Evolutionary conservation across 2,888 invertebrate genomes (phyloP), one percentile per base, ranked within the genome.

Genomic region (Leptopterna dolabrata): DNA sequence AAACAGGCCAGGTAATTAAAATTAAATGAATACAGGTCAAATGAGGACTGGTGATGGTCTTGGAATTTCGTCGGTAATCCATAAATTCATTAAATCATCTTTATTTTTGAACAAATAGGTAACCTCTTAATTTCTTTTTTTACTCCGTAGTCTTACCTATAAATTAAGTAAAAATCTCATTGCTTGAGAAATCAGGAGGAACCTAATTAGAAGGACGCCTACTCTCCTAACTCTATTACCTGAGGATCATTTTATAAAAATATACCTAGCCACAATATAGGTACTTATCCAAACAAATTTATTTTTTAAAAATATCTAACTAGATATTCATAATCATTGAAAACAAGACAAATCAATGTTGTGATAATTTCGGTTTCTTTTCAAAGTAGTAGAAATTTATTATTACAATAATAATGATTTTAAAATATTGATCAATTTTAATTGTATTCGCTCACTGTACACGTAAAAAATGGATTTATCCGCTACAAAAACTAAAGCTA

Each of bases 331-430:
- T 88, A 89, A 89, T 89, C 89, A 89, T 80, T 76, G 89, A 80
- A 89, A 89, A 89, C 84, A 80, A 89, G 89, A 89, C 88, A 88
- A 89, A 89, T 89, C 89, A 89, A 83, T 86, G 71, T 86, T 88
- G 88, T 88, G 87, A 87, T 89, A 89, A 71, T 36, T 84, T 16
- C 13, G 13, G 45, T 85, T 83, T 70, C 43, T 6, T 71, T 85
- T 30, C 71, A 13, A 43, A 55, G 7, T 55, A 51, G 55, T 55
- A 71, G 19, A 19, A 4, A 30, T 30, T 76, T 71, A 4, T 27
- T 71, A 3, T 27, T 19, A 24, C 43, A 3, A 3, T 24, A 76
- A 36, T 19, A 2, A 45, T 81, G 7, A 47, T 80, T 30, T 76
- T 30, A 51, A n/a, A 51, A 16, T 19, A 63, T 63, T 63, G 27